These are phyloP conservation scores for Boulengeromyrus knoepffleri DNA, from an alignment of 2,113 vertebrate species.

Conservation along the genomic window DNA sequence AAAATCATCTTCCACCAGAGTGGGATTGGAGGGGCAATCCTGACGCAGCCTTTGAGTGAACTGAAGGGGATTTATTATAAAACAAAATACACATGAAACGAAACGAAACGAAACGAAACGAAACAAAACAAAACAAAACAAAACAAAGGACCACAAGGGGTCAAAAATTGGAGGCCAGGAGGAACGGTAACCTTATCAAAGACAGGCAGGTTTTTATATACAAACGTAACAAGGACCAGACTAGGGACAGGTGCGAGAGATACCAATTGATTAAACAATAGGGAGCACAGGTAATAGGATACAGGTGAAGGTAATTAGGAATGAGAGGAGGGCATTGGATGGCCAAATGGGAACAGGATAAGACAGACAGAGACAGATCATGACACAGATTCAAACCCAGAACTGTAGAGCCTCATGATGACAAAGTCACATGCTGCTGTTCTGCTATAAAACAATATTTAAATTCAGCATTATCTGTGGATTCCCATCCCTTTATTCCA, in stretches of 20 bases:
- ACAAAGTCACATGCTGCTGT: not conserved
- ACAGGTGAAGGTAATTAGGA: not conserved
- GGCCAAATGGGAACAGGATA: not conserved
- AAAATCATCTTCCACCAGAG: not conserved
- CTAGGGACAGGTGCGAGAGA: not conserved
- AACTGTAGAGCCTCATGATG: not conserved
- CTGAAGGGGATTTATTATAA: not conserved
- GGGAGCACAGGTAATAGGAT: not conserved
- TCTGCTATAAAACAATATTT: not conserved
- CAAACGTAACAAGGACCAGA: not conserved
- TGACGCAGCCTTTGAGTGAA: not conserved
- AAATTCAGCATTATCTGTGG: not conserved
- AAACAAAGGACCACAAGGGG: not conserved
- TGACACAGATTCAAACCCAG: not conserved
- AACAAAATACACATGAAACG: not conserved
- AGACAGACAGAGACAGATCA: not conserved
- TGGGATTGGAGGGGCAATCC: not conserved
- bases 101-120: no score
- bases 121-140: not conserved
- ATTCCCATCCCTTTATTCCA: not conserved
- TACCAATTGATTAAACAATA: not conserved
- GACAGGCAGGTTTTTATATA: not conserved
- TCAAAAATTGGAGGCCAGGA: not conserved
- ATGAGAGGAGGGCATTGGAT: not conserved
- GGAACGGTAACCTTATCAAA: not conserved